Base-by-base conservation (phyloP, 2,797 vertebrate species). In the Notolabrus celidotus region DNA sequence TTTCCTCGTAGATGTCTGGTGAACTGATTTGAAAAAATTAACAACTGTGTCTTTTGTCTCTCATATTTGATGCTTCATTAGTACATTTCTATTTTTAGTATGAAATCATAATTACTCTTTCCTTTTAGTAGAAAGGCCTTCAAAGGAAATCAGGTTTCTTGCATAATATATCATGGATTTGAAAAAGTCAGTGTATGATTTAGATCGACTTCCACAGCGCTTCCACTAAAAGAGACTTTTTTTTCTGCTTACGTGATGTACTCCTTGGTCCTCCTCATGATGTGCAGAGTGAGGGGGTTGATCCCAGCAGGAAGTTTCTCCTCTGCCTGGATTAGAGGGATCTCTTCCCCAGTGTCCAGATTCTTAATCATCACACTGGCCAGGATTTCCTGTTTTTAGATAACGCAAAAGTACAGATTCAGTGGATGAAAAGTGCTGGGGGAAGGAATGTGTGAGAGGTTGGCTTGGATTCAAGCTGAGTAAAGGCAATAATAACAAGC, bases 321-420 rank as follows among this genome's bases (percentile, higher is more conserved):
- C 85, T 99, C 98, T 0, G 98, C 98, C 91, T 98, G 94, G 82
- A 97, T 99, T 62, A 99, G 85, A 52, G 98, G 98, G 79, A 99
- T 99, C 93, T 99, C 98, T 92, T 99, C 98, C 66, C 98, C 98
- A 1, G 98, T 99, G 92, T 99, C 98, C 42, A 99, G 92, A 91
- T 99, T 99, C 92, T 99, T 99, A 86, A 99, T 99, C 97, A 99
- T 99, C 74, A 99, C 98, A 80, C 97, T 99, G 25, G 98, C 98
- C 84, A 99, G 92, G 85, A 99, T 99, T 95, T 99, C 98, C 98
- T 99, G 62, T 66, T 77, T 69, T 50, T 56, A 65, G 61, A 69
- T 52, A 23, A 61, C 55, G 62, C 27, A 57, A 11, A 74, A n/a
- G 16, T n/a, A 36, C 10, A 23, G 5, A 47, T 46, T 41, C 49